A percentile compares a stretch with the other conserved stretches of the same genome.
Evolutionary conservation across 1,140 invertebrate species (phyloP).

Genomic region (Megalonaias nervosa): DNA sequence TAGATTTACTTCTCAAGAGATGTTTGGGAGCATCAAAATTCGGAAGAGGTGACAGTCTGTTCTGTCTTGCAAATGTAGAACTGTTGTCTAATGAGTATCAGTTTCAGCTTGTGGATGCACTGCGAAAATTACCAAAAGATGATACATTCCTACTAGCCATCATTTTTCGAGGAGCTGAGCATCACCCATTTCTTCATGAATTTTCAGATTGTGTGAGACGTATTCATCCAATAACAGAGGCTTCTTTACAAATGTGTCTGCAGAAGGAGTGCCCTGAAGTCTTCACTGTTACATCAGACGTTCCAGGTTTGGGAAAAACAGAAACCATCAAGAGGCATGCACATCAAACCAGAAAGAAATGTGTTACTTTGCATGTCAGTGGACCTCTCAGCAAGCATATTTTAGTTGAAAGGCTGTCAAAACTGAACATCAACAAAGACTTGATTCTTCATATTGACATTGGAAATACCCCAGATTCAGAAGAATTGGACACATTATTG

Average conservation of each 20-base stretch:
- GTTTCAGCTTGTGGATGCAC: constrained; percentile 32
- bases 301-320: constrained; percentile 42
- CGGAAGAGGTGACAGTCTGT: constrained; percentile 9
- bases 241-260: constrained; percentile 10
- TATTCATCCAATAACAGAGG: constrained; percentile 25
- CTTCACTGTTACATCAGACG: constrained; percentile 31
- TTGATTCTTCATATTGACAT: constrained; percentile 46
- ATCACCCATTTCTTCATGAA: constrained; percentile 36
- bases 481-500: constrained; percentile 37
- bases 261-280: constrained; percentile 26
- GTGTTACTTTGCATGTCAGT: constrained; percentile 39
- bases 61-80: constrained; percentile 45
- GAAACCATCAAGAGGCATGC: constrained; percentile 24
- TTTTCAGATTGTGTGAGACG: background rate
- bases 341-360: background rate
- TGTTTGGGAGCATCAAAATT: constrained; percentile 16
- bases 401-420: constrained; percentile 24
- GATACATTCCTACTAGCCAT: constrained; percentile 23
- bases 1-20: constrained; percentile 35
- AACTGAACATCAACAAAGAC: constrained; percentile 15
- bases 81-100: constrained; percentile 34
- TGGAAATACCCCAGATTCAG: constrained; percentile 25
- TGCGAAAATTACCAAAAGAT: background rate
- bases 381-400: constrained; percentile 17
- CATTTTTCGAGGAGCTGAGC: constrained; percentile 29